Conservation (phyloP, 2,113 vertebrate species). For the Charina bottae region DNA sequence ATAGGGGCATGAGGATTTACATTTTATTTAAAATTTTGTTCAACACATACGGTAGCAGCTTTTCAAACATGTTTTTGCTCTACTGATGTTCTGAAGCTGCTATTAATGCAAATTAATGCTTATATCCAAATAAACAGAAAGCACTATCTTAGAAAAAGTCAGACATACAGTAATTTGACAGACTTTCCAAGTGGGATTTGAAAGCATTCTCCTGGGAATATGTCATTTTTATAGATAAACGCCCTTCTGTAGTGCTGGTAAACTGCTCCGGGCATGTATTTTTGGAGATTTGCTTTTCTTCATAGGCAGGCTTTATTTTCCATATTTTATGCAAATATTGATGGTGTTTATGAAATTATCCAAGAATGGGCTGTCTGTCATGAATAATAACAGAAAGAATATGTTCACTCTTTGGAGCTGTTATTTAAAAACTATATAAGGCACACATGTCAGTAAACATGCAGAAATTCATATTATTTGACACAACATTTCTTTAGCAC, state of each 20-base stretch:
- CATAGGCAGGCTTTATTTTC: neutral
- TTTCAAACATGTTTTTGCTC: neutral
- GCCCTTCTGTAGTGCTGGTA: neutral
- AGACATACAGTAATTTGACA: neutral
- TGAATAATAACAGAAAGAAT: neutral
- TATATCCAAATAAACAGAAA: neutral
- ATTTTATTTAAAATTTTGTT: neutral
- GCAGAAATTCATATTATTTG: conserved; percentile 6
- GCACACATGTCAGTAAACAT: conserved; percentile 10
- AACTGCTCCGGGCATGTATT: neutral
- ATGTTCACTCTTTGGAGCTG: neutral
- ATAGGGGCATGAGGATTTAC: neutral
- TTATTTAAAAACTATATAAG: neutral
- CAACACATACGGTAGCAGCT: neutral
- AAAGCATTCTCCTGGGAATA: neutral
- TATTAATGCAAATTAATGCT: neutral
- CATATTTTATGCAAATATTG: neutral
- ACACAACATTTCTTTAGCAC: neutral
- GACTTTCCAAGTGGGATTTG: neutral
- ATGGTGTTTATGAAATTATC: neutral
- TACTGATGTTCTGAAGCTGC: neutral
- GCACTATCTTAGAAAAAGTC: neutral
- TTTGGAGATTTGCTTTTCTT: neutral
- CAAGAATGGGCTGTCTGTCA: neutral
- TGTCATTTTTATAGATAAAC: neutral